phyloP scores from a whole-genome alignment of 2,797 vertebrate genomes.

The Spinibarbus caldwelli region DNA sequence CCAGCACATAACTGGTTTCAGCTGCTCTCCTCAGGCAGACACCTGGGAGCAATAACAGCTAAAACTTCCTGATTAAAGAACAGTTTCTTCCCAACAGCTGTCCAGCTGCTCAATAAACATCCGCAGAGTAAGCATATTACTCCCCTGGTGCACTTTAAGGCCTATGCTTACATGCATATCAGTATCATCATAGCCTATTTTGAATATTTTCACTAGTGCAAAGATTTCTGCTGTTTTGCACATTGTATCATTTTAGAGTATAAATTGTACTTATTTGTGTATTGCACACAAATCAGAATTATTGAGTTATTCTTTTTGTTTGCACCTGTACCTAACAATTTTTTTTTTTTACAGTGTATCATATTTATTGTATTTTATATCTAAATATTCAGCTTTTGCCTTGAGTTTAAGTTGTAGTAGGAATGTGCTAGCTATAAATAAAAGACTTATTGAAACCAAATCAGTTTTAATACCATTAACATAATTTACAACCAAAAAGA shows the following conservation, averaged over 20 bases:
- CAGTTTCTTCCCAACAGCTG: slow-evolving; percentile 4
- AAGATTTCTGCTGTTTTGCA: background rate
- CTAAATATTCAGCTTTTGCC: background rate
- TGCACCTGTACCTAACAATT: background rate
- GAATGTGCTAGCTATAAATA: background rate
- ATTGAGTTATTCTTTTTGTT: background rate
- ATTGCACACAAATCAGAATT: background rate
- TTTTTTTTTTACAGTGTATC: too few species aligned
- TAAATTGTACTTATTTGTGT: background rate
- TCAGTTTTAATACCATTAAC: background rate
- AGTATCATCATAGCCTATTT: background rate
- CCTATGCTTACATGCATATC: background rate
- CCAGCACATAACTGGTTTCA: background rate
- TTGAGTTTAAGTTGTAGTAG: background rate
- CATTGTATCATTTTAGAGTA: background rate
- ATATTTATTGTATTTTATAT: background rate
- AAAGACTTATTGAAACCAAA: background rate
- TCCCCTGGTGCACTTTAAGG: background rate
- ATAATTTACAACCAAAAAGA: background rate
- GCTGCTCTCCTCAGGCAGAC: background rate
- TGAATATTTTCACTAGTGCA: background rate
- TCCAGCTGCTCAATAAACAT: slow-evolving; percentile 2
- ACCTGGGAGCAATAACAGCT: slow-evolving; percentile 15
- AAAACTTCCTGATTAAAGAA: slow-evolving; percentile 10
- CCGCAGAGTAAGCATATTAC: background rate